Evolutionary conservation across 2,888 invertebrate genomes (phyloP), one percentile per base, ranked within the genome.

Genomic region (Galerucella calmariensis): DNA sequence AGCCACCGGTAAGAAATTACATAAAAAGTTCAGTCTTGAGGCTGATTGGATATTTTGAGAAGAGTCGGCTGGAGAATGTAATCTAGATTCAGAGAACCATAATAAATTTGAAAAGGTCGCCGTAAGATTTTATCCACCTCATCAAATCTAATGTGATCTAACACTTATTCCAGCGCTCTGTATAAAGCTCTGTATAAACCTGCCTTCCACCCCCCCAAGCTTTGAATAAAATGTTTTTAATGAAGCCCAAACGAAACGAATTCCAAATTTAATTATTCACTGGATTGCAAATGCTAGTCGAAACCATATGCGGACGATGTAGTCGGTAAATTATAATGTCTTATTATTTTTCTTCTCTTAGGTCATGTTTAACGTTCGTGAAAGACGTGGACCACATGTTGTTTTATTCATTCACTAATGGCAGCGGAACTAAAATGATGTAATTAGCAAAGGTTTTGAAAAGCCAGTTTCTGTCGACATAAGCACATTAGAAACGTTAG

Each of bases 351-450:
- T 46, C 16, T 65, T 65, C 20, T 46, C 46, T 20, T 46, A 44
- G 46, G 20, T 65, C 44, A 65, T 65, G 63, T 65, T 65, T n/a
- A 62, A 62, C 62, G 62, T 62, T 65, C 63, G 63, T 65, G 63
- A 65, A 46, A 65, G 63, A 65, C 63, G 63, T 65, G 63, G 63
- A 65, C 63, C 63, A 65, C 63, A 65, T 65, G 63, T 65, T 65
- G 63, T 46, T 65, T 65, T 65, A 65, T 65, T 65, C 63, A 46
- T 65, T 65, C 63, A 65, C 44, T 65, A 65, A 41, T 65, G 20
- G 14, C 63, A 46, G 63, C 46, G 63, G 63, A 65, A 65, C 63
- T 65, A 65, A 65, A 65, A 65, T 65, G 63, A 65, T 65, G 46
- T 65, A 65, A 65, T 65, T 65, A 65, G 63, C 63, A 65, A 63